Conservation (phyloP, 1,140 invertebrate genomes). For the Hylyphantes graminicola region DNA sequence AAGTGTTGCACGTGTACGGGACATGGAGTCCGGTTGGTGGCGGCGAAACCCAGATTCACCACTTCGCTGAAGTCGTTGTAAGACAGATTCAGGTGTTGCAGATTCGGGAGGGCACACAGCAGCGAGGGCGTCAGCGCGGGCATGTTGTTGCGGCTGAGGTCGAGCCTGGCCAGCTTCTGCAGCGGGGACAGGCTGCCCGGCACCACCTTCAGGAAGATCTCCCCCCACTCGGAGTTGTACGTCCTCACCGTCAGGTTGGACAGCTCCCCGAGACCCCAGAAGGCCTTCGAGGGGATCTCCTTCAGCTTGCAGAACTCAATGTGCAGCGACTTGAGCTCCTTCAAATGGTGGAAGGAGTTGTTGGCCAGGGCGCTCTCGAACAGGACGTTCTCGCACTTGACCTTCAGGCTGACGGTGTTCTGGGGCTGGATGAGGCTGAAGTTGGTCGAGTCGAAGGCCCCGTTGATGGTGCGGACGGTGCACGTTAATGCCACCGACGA, state of each 20-base stretch:
- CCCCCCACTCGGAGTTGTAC: constrained; percentile 74
- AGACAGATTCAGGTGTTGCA: constrained; percentile 68
- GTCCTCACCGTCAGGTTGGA: constrained; percentile 63
- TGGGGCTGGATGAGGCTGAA: constrained; percentile 86
- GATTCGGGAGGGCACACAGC: constrained; percentile 76
- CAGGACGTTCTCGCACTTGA: constrained; percentile 86
- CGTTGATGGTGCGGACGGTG: constrained; percentile 62
- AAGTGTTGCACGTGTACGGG: constrained; percentile 82
- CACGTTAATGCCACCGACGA: constrained; percentile 68
- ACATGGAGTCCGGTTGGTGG: constrained; percentile 70
- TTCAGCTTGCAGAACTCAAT: constrained; percentile 63
- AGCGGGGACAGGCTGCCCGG: constrained; percentile 77
- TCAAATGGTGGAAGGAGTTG: constrained; percentile 62
- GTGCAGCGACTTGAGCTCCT: constrained; percentile 55
- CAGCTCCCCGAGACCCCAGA: constrained; percentile 62
- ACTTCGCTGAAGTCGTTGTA: constrained; percentile 83
- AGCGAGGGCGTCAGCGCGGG: constrained; percentile 79
- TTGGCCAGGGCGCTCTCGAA: constrained; percentile 74
- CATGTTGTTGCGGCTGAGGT: constrained; percentile 84
- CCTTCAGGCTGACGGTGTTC: constrained; percentile 80
- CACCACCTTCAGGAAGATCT: constrained; percentile 79
- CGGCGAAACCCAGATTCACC: constrained; percentile 76
- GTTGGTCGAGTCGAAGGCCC: constrained; percentile 70
- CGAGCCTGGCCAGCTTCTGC: constrained; percentile 76
- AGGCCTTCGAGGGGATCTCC: constrained; percentile 59